Evolutionary conservation across 2,888 invertebrate genomes (phyloP).

Genomic region (Epinotia demarniana): DNA sequence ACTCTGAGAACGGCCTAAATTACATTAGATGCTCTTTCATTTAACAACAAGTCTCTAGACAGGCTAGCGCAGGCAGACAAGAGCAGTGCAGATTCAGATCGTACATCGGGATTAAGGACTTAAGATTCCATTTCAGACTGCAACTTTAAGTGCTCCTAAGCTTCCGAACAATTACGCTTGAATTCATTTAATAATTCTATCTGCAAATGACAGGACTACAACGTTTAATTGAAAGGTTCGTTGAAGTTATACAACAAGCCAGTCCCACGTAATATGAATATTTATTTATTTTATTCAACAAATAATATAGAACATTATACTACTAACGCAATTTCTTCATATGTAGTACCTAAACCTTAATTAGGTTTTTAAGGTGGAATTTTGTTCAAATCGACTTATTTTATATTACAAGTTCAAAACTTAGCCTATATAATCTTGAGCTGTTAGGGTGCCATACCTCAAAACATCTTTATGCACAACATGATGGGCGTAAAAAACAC

Average conservation of each 20-base stretch:
- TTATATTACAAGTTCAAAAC: no score
- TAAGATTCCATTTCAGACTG: slow-evolving; percentile 25
- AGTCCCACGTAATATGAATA: neutral
- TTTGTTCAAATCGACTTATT: no score
- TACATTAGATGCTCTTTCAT: slow-evolving; percentile 1
- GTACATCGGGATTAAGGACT: slow-evolving; percentile 20
- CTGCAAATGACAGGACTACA: neutral
- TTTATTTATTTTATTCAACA: neutral
- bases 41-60: neutral
- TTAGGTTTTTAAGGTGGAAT: no score
- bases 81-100: slow-evolving; percentile 7
- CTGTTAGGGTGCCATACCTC: no score
- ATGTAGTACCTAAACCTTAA: no score
- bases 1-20: no score
- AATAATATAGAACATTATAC: no score
- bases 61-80: neutral
- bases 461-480: no score
- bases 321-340: no score
- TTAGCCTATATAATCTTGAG: no score
- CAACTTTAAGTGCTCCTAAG: slow-evolving; percentile 15
- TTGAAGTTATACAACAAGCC: neutral
- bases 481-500: no score
- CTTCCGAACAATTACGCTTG: neutral
- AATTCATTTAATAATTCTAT: slow-evolving; percentile 6
- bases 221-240: neutral